phyloP scores from a whole-genome alignment of 2,113 vertebrate genomes.

The Hemiprocne comata region DNA sequence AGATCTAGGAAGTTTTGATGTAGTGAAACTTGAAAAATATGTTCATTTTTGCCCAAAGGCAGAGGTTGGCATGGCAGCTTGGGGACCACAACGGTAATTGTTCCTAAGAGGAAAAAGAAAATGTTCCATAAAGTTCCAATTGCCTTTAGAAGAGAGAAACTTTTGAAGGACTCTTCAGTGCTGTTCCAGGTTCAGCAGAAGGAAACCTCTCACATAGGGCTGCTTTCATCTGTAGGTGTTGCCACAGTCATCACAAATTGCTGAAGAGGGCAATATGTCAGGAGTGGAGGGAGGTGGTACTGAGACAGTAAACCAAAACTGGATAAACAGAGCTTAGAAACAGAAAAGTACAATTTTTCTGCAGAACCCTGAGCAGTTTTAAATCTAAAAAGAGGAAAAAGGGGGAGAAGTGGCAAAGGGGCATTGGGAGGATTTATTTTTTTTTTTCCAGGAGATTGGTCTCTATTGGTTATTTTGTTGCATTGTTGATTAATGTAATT shows the following conservation, averaged over 20 bases:
- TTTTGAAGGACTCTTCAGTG: conserved; percentile 60
- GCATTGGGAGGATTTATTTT: neutral
- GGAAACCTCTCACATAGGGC: conserved; percentile 35
- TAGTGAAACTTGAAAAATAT: conserved; percentile 35
- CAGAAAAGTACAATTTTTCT: neutral
- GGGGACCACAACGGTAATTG: conserved; percentile 50
- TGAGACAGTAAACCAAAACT: conserved; percentile 18
- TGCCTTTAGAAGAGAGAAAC: conserved; percentile 50
- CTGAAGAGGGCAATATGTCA: conserved; percentile 27
- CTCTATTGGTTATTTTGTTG: conserved; percentile 62
- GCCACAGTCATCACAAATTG: conserved; percentile 61
- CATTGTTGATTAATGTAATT: conserved; percentile 78
- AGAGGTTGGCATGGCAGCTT: conserved; percentile 58
- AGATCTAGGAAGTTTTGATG: conserved; percentile 55
- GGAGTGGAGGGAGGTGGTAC: conserved; percentile 19
- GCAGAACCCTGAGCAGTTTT: neutral
- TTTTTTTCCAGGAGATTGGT: conserved; percentile 24
- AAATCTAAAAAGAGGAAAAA: neutral
- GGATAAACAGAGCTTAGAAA: neutral
- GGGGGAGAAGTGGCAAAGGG: neutral
- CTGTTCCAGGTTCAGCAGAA: conserved; percentile 38
- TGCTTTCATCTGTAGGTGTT: conserved; percentile 57
- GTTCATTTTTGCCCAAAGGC: conserved; percentile 71
- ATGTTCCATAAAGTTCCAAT: conserved; percentile 58
- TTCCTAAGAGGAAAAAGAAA: conserved; percentile 59